phyloP scores from a whole-genome alignment of 2,888 invertebrate genomes.

The Cerastoderma edule region DNA sequence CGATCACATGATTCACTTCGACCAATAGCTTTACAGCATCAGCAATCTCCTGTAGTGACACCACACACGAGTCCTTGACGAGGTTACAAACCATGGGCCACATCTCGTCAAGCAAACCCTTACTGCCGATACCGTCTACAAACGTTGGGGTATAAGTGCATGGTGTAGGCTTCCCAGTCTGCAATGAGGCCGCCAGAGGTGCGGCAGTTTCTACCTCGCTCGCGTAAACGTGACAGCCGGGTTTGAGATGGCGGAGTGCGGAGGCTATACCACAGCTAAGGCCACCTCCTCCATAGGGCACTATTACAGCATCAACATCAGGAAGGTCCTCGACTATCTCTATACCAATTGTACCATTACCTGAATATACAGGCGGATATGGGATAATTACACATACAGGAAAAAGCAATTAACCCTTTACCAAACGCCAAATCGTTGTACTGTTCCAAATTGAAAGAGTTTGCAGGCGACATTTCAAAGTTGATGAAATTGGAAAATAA shows the following conservation, averaged over 20 bases:
- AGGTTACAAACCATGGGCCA: slow-evolving; percentile 76
- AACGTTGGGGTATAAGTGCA: slow-evolving; percentile 74
- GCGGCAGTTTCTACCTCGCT: slow-evolving; percentile 80
- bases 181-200: slow-evolving; percentile 73
- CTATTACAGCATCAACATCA: slow-evolving; percentile 78
- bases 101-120: slow-evolving; percentile 76
- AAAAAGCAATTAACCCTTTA: too few relatives aligned
- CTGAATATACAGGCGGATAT: too few relatives aligned
- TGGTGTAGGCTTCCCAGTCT: slow-evolving; percentile 67
- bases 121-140: slow-evolving; percentile 81
- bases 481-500: too few relatives aligned
- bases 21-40: slow-evolving; percentile 75
- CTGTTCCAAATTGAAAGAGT: too few relatives aligned
- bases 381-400: too few relatives aligned
- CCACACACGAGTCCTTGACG: slow-evolving; percentile 74
- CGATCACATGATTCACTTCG: slow-evolving; percentile 77
- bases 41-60: slow-evolving; percentile 73
- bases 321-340: slow-evolving; percentile 81
- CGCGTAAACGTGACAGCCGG: slow-evolving; percentile 73
- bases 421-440: too few relatives aligned
- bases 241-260: slow-evolving; percentile 73
- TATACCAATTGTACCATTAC: slow-evolving; percentile 81
- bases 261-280: slow-evolving; percentile 78
- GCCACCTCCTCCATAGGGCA: slow-evolving; percentile 81
- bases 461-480: too few relatives aligned